These are phyloP conservation scores for Nyctereutes procyonoides DNA, from an alignment of 2,113 vertebrate species.

Conservation along the genomic window DNA sequence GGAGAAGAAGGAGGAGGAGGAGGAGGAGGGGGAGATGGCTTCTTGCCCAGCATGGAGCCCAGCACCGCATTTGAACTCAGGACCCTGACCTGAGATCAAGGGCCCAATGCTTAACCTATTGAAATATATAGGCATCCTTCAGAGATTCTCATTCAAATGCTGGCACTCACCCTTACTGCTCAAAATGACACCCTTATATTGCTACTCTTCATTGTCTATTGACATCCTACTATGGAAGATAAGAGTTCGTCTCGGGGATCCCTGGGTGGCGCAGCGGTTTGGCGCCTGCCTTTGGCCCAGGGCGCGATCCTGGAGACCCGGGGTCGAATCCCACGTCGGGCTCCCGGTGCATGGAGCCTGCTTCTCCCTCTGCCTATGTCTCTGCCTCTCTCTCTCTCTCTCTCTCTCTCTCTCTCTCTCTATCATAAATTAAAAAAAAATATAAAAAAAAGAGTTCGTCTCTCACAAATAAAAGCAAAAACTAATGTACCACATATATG, in stretches of 20 bases:
- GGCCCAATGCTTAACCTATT: not conserved
- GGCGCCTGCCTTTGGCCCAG: no score
- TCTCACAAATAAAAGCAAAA: not conserved
- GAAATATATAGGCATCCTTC: not conserved
- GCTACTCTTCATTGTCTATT: not conserved
- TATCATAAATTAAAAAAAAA: no score
- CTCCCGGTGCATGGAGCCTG: no score
- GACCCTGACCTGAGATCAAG: not conserved
- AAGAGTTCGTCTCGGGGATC: not conserved
- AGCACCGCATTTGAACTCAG: not conserved
- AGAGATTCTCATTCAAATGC: not conserved
- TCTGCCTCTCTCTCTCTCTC: no score
- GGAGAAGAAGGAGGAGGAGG: no score
- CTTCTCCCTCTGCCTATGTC: no score
- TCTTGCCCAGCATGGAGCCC: not conserved
- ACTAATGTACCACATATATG: not conserved
- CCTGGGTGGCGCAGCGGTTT: no score
- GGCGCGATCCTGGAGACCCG: no score
- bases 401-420: no score
- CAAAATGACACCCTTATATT: not conserved
- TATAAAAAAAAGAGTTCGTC: not conserved
- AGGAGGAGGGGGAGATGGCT: not conserved
- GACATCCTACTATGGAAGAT: not conserved
- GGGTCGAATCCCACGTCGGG: no score
- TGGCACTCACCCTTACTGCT: not conserved